These are phyloP conservation scores for Lepus americanus DNA, from an alignment of 2,113 vertebrate genomes.

Conservation along the genomic window DNA sequence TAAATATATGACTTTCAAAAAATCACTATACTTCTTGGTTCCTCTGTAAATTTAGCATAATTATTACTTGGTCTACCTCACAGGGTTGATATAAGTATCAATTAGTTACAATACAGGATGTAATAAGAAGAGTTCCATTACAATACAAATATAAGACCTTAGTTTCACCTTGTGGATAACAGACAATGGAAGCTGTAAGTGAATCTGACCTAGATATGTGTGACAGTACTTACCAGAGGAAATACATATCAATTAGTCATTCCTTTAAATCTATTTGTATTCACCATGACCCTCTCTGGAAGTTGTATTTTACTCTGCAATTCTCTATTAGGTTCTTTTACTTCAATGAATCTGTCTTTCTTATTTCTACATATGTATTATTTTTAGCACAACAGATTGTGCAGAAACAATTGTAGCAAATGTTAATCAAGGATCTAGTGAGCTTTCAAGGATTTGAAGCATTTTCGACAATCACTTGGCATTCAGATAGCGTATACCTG, in stretches of 20 bases:
- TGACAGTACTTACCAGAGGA: background rate
- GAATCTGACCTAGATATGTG: slow-evolving; percentile 14
- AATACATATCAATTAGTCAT: background rate
- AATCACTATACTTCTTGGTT: background rate
- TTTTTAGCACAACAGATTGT: slow-evolving; percentile 8
- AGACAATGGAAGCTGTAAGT: background rate
- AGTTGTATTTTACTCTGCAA: slow-evolving; percentile 39
- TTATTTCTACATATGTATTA: background rate
- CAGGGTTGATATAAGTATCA: background rate
- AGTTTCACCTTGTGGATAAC: background rate
- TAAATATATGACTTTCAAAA: slow-evolving; percentile 36
- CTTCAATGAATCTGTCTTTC: background rate
- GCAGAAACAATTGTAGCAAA: background rate
- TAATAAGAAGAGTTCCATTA: background rate
- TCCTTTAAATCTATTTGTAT: background rate
- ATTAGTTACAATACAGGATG: background rate
- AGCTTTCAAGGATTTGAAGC: background rate
- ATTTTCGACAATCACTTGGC: background rate
- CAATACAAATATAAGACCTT: background rate
- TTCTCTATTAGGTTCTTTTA: background rate
- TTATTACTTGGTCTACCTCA: background rate
- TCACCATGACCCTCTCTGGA: slow-evolving; percentile 4
- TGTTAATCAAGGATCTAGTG: background rate
- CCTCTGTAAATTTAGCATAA: slow-evolving; percentile 28
- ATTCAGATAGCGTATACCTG: background rate